Conservation (phyloP, 2,113 vertebrate genomes). For the Eulemur rufifrons region DNA sequence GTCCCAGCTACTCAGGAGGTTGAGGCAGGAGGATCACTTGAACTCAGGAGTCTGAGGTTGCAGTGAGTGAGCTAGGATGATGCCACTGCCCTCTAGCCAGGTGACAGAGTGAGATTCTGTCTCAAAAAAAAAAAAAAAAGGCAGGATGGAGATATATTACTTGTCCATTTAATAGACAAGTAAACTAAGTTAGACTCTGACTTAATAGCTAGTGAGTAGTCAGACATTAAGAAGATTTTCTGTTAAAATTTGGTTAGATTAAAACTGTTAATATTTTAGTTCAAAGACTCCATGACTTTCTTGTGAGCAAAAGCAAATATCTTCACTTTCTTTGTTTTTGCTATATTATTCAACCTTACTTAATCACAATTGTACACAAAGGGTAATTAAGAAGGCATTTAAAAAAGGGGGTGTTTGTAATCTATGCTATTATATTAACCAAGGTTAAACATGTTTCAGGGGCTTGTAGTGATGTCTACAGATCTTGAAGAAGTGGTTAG, state of each 20-base stretch:
- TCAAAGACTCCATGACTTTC: not conserved
- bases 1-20: no score
- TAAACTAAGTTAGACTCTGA: not conserved
- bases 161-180: not conserved
- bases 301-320: not conserved
- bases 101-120: no score
- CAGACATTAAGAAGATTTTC: not conserved
- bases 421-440: not conserved
- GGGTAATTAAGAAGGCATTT: not conserved
- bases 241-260: not conserved
- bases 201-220: not conserved
- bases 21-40: no score
- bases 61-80: no score
- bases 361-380: not conserved
- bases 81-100: no score
- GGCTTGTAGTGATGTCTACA: slow-evolving; percentile 90
- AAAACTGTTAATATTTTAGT: not conserved
- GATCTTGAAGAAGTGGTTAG: slow-evolving; percentile 92
- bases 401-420: not conserved
- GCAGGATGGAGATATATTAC: not conserved
- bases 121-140: not conserved
- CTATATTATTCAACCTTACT: not conserved
- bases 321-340: not conserved
- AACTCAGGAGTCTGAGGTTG: no score
- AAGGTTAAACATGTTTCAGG: slow-evolving; percentile 75